These are phyloP conservation scores for Orthonyx spaldingii DNA, from an alignment of 2,113 vertebrate genomes.

Conservation along the genomic window DNA sequence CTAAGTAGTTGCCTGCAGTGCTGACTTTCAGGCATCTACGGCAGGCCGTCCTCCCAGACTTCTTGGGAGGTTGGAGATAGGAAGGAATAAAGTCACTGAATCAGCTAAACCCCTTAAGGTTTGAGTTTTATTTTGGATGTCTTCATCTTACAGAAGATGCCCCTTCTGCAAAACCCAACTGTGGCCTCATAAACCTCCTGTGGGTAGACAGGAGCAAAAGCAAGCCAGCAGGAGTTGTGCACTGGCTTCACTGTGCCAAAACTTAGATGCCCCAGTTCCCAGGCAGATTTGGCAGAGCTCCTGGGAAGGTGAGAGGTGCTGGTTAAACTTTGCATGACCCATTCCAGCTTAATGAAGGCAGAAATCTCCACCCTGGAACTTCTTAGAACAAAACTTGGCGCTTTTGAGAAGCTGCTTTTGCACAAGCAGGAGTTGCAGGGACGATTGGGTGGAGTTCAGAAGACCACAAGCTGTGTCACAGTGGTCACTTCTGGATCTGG, in stretches of 20 bases:
- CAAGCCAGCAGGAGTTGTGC: background rate
- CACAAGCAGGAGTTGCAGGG: background rate
- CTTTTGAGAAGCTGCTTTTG: background rate
- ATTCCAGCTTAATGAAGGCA: background rate
- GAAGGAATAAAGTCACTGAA: background rate
- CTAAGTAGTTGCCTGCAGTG: background rate
- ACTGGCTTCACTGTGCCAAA: background rate
- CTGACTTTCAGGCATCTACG: background rate
- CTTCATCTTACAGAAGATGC: background rate
- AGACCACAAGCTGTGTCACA: background rate
- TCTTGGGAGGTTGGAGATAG: background rate
- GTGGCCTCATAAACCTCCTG: background rate
- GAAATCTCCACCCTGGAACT: background rate
- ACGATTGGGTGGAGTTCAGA: rapidly evolving
- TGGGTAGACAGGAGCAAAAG: background rate
- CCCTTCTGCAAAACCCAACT: background rate
- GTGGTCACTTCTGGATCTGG: background rate
- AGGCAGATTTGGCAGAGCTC: background rate
- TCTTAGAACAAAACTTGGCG: background rate
- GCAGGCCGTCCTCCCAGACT: background rate
- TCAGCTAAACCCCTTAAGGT: background rate
- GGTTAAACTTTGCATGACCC: background rate
- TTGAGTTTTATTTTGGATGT: background rate
- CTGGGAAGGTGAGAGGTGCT: background rate
- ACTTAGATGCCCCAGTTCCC: background rate